Conservation (phyloP, 2,113 vertebrate species). For the Poeciliopsis retropinna region DNA sequence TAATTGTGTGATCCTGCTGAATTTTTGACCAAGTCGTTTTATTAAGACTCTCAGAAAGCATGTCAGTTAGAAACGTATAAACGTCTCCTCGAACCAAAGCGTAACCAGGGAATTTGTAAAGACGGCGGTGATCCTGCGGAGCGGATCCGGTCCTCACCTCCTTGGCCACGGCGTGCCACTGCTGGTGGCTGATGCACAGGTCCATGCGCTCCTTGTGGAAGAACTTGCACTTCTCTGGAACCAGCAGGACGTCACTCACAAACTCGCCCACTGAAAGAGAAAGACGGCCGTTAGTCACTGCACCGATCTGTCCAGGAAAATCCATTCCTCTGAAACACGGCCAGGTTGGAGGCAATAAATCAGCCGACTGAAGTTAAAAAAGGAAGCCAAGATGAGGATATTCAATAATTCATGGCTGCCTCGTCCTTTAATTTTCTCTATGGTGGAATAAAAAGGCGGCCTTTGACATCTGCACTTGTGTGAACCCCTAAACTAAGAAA, state of each 20-base stretch:
- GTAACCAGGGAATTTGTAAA: background rate
- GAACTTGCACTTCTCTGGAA: slow-evolving; percentile 95
- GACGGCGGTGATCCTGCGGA: background rate
- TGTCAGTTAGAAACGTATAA: background rate
- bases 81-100: background rate
- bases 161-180: slow-evolving; percentile 91
- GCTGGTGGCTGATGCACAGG: slow-evolving; percentile 92
- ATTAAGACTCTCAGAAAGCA: background rate
- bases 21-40: background rate
- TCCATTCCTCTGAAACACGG: slow-evolving; percentile 9
- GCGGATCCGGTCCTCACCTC: slow-evolving; percentile 82
- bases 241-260: slow-evolving; percentile 94
- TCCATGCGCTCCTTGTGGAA: slow-evolving; percentile 95
- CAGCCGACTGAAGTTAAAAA: slow-evolving; percentile 37
- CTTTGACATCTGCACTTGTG: slow-evolving; percentile 65
- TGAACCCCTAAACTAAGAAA: slow-evolving; percentile 17
- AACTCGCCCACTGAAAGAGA: slow-evolving; percentile 90
- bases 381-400: slow-evolving; percentile 40
- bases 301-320: slow-evolving; percentile 15
- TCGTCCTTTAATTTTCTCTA: slow-evolving; percentile 52
- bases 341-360: slow-evolving; percentile 38
- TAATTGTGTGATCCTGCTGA: background rate
- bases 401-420: slow-evolving; percentile 69
- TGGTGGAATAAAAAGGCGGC: slow-evolving; percentile 35
- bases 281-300: slow-evolving; percentile 44